phyloP scores from a whole-genome alignment of 2,888 invertebrate species.

The Apotomis turbidana region DNA sequence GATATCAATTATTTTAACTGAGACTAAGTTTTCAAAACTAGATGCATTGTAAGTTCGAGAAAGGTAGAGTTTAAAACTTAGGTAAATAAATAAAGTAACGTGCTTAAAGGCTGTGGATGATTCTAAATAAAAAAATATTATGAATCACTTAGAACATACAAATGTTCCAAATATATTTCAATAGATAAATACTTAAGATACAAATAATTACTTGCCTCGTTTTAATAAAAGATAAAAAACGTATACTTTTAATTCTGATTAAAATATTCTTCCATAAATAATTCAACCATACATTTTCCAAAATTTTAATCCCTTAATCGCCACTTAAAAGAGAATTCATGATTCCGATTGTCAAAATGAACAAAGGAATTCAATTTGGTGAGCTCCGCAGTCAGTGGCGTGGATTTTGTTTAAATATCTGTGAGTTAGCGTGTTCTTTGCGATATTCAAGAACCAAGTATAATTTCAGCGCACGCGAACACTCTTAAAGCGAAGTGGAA shows the following conservation, averaged over 20 bases:
- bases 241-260: background rate
- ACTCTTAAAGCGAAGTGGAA: background rate
- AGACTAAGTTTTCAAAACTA: background rate
- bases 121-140: too few relatives aligned
- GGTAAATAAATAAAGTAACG: background rate
- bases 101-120: too few relatives aligned
- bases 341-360: conserved; percentile 3
- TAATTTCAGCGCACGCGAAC: background rate
- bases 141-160: too few relatives aligned
- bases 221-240: too few relatives aligned
- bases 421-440: background rate
- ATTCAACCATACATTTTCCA: background rate
- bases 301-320: background rate
- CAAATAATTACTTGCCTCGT: too few relatives aligned
- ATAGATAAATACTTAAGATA: too few relatives aligned
- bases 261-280: background rate
- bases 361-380: conserved; percentile 10
- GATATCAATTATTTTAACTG: background rate
- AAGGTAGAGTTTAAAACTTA: background rate
- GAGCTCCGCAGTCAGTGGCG: conserved; percentile 9
- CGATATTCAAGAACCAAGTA: background rate
- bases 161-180: too few relatives aligned
- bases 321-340: background rate
- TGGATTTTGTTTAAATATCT: conserved; percentile 15
- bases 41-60: background rate